Evolutionary conservation across 2,113 vertebrate genomes (phyloP), one percentile per base, ranked within the genome.

Genomic region (Apistogramma diplotaenia): DNA sequence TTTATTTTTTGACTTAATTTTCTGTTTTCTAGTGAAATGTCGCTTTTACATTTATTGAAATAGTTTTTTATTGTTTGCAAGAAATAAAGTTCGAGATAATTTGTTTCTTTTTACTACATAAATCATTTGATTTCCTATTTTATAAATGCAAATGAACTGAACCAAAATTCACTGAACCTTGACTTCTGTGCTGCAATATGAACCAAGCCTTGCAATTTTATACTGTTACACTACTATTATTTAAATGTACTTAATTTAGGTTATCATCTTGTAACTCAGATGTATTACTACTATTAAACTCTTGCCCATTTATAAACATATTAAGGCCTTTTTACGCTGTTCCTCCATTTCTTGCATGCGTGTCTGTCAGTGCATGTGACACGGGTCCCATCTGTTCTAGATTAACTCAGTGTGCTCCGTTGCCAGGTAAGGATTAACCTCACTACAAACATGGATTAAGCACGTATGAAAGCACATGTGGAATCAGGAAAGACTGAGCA

Each of bases 391-490:
- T 84, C 89, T 90, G 90, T 82, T 89, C 61, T 78, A 89, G 84
- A 93, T 90, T 92, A 92, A 90, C 87, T 78, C 61, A 25, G 82
- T 85, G 71, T 49, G 61, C 78, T 51, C 37, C 73, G 79, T 79
- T 83, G 71, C 86, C 90, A 89, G 85, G 81, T 85, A 78, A 56
- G 84, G 91, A 93, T 93, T 92, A 93, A 89, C 88, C 79, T 59
- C 67, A 71, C 85, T 86, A 77, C 67, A 57, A 84, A 85, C 31
- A 19, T 85, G 89, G 87, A 90, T 88, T 88, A 86, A 61, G 53
- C 74, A 53, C 75, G 60, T 49, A 46, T 74, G 33, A n/a, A 4
- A 21, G 4, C 33, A 21, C 33, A 29, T 35, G 12, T 16, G 27
- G 16, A 55, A 46, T 10, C 78, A 53, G 59, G 57, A 75, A 2